phyloP scores from a whole-genome alignment of 2,888 invertebrate species.

The Cinara cedri region DNA sequence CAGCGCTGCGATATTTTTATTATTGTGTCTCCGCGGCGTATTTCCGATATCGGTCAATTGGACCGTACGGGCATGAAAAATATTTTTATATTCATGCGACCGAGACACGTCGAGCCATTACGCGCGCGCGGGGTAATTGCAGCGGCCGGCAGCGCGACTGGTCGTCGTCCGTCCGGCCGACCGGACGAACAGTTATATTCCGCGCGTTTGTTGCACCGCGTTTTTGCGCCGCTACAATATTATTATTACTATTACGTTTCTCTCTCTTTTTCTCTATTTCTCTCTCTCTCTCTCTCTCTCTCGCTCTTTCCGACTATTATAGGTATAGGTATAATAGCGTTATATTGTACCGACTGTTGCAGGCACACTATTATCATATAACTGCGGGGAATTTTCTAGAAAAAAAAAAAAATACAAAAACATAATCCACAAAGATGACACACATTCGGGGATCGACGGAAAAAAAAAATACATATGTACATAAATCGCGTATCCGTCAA shows the following conservation, averaged over 20 bases:
- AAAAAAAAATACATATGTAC: constrained; percentile 5
- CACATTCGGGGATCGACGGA: constrained; percentile 25
- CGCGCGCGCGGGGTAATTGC: constrained; percentile 54
- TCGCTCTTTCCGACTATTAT: background rate
- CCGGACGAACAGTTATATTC: constrained; percentile 46
- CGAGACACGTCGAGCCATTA: constrained; percentile 39
- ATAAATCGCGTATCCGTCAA: background rate
- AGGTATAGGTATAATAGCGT: background rate
- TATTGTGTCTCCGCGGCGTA: background rate
- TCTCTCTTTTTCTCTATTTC: background rate
- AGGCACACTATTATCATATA: background rate
- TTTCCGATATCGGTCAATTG: constrained; percentile 52
- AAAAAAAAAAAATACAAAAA: constrained; percentile 6
- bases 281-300: background rate
- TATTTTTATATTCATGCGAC: constrained; percentile 30
- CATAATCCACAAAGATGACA: constrained; percentile 46
- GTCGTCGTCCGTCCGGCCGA: constrained; percentile 28
- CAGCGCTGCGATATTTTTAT: too few species aligned
- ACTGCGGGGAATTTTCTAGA: constrained; percentile 14
- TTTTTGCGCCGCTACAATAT: background rate
- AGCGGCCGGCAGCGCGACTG: constrained; percentile 2
- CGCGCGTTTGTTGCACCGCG: background rate
- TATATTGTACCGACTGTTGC: background rate
- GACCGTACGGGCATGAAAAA: constrained; percentile 37
- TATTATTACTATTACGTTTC: background rate